Percentiles rank a stretch among this genome's conserved stretches.
Evolutionary conservation across 2,113 vertebrate genomes (phyloP).

Genomic region (Chascanopsetta lugubris): DNA sequence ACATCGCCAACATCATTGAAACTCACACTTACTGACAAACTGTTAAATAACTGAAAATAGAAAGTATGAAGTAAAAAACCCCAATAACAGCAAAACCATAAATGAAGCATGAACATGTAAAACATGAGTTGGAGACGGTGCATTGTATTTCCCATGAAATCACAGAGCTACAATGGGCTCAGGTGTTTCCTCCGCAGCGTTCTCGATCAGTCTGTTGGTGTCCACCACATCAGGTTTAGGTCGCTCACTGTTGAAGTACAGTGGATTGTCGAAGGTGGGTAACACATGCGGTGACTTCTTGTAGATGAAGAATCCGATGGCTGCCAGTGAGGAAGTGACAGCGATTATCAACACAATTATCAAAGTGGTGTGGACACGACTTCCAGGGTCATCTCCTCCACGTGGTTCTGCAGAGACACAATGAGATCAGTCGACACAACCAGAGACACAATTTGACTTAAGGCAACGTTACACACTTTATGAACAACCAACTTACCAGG

Average conservation of each 20-base stretch:
- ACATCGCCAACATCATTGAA: conserved; percentile 43
- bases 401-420: conserved; percentile 40
- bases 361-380: conserved; percentile 63
- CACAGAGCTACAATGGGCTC: conserved; percentile 72
- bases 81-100: conserved; percentile 11
- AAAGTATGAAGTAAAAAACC: conserved; percentile 24
- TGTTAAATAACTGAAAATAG: conserved; percentile 70
- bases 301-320: conserved; percentile 56
- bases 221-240: conserved; percentile 71
- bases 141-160: conserved; percentile 30
- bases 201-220: conserved; percentile 75
- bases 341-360: conserved; percentile 62
- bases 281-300: conserved; percentile 58
- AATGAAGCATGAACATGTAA: conserved; percentile 33
- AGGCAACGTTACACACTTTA: neutral
- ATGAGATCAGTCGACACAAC: conserved; percentile 6
- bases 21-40: conserved; percentile 36
- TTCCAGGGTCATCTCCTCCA: neutral
- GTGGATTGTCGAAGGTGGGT: conserved; percentile 73
- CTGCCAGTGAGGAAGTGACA: conserved; percentile 30
- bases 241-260: conserved; percentile 66
- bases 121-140: conserved; percentile 27
- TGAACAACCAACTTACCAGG: conserved; percentile 42
- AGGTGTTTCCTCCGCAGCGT: conserved; percentile 59
- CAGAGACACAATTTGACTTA: neutral